Evolutionary conservation across 1,140 invertebrate species (phyloP).

Genomic region (Lethocerus indicus): DNA sequence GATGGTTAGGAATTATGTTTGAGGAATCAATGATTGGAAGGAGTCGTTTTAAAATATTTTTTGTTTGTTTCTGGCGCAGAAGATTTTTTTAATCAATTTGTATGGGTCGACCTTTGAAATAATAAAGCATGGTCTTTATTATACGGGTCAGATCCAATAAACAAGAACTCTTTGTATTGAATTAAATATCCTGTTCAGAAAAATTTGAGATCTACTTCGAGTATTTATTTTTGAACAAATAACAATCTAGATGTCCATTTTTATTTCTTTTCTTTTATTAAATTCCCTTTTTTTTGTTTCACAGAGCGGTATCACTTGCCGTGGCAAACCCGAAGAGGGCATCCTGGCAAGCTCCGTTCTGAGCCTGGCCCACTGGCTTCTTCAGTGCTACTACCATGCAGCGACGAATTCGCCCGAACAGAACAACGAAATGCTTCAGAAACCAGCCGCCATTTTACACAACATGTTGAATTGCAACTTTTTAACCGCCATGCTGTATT

Average conservation of each 20-base stretch:
- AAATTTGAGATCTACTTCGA: not conserved
- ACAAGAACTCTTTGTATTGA: not conserved
- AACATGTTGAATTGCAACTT: conserved; percentile 56
- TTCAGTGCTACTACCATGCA: conserved; percentile 55
- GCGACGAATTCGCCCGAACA: conserved; percentile 12
- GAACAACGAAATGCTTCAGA: conserved; percentile 39
- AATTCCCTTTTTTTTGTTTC: conserved; percentile 5
- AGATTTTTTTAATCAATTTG: too few species aligned
- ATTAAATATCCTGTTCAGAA: not conserved
- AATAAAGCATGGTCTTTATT: too few species aligned
- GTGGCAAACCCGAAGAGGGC: conserved; percentile 67
- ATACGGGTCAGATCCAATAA: too few species aligned
- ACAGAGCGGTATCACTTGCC: conserved; percentile 35
- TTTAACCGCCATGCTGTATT: conserved; percentile 61
- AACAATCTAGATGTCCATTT: not conserved
- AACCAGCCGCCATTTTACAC: conserved; percentile 46
- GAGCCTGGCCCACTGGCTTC: conserved; percentile 60
- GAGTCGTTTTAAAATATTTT: too few species aligned
- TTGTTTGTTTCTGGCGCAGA: too few species aligned
- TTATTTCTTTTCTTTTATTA: not conserved
- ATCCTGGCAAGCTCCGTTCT: conserved; percentile 53
- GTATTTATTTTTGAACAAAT: too few species aligned
- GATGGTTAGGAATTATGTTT: too few species aligned
- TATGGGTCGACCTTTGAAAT: too few species aligned
- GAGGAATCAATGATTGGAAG: too few species aligned